A percentile compares a stretch with the other conserved stretches of the same genome.
Evolutionary conservation across 2,888 invertebrate species (phyloP).

Genomic region (Melikaiella ostensackeni): DNA sequence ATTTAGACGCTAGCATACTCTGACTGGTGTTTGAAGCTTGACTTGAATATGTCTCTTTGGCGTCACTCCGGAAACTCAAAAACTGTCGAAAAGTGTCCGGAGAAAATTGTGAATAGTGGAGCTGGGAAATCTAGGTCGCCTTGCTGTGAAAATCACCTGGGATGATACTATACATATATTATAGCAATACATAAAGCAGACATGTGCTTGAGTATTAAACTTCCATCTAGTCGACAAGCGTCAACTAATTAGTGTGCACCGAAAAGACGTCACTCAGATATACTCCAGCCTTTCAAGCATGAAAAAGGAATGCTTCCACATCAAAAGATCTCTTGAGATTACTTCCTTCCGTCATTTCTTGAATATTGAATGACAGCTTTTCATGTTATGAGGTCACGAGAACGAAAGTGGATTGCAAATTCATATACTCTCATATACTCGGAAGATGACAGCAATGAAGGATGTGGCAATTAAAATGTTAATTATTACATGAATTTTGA

Average conservation of each 20-base stretch:
- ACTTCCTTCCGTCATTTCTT: not conserved
- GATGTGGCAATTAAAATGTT: no score
- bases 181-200: not conserved
- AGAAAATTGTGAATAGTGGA: constrained; percentile 56
- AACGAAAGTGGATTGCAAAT: not conserved
- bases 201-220: constrained; percentile 13
- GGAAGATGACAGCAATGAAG: not conserved
- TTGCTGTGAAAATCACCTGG: constrained; percentile 53
- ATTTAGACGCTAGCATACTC: not conserved
- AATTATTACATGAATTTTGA: no score
- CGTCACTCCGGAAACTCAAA: not conserved
- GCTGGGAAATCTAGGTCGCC: constrained; percentile 58
- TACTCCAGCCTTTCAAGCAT: not conserved
- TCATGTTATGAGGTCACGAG: not conserved
- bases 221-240: constrained; percentile 9
- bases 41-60: constrained; percentile 1
- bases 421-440: not conserved
- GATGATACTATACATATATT: constrained; percentile 23
- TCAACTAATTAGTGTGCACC: constrained; percentile 28
- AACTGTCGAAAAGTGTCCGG: constrained; percentile 39
- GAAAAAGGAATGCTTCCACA: constrained; percentile 26
- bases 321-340: constrained; percentile 18
- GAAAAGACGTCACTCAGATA: constrained; percentile 13
- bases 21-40: not conserved
- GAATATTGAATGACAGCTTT: not conserved